Conservation (phyloP, 2,888 invertebrate genomes). For the Cancer borealis region DNA sequence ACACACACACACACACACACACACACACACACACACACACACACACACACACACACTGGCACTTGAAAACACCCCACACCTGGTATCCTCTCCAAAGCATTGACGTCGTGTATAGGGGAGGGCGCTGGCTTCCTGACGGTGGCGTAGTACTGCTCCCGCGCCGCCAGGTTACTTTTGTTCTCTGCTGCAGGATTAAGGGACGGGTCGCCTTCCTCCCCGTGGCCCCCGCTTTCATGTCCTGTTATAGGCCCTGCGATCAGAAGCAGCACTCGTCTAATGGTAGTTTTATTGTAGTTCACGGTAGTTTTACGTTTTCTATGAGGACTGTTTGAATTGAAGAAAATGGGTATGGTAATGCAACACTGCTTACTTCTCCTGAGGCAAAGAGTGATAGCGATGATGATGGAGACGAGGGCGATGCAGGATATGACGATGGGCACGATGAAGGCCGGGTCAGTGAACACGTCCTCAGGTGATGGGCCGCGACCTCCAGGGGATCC, state of each 20-base stretch:
- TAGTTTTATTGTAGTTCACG: neutral
- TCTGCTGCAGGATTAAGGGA: conserved; percentile 78
- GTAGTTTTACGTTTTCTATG: neutral
- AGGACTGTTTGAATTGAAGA: neutral
- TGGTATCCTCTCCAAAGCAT: conserved; percentile 77
- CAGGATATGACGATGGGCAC: conserved; percentile 82
- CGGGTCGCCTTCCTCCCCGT: conserved; percentile 58
- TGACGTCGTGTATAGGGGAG: conserved; percentile 80
- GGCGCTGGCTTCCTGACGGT: conserved; percentile 79
- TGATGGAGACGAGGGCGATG: conserved; percentile 82
- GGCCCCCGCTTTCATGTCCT: conserved; percentile 45
- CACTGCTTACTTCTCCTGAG: conserved; percentile 82
- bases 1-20: neutral
- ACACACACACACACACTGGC: conserved; percentile 77
- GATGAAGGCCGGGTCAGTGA: conserved; percentile 82
- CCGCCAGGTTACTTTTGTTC: conserved; percentile 80
- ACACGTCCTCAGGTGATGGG: conserved; percentile 79
- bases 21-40: neutral
- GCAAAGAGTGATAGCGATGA: conserved; percentile 83
- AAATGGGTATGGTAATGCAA: neutral
- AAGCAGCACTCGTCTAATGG: neutral
- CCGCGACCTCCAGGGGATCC: conserved; percentile 53
- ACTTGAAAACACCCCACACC: conserved; percentile 46
- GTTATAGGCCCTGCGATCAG: conserved; percentile 54
- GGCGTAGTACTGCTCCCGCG: conserved; percentile 73